Evolutionary conservation across 2,888 invertebrate genomes (phyloP), one percentile per base, ranked within the genome.

Genomic region (Apamea epomidion): DNA sequence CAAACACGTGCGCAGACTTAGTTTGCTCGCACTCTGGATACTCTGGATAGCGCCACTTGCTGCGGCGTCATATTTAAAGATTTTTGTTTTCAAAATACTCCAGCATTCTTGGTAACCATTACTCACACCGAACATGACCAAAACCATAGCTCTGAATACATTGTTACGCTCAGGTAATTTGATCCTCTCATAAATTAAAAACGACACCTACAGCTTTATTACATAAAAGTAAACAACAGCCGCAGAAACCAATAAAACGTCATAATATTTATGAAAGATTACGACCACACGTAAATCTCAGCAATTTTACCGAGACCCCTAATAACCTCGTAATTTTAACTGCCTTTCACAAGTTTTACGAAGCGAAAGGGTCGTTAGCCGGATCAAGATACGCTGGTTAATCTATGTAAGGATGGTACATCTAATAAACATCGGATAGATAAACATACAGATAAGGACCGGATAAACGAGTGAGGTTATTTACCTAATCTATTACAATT

Each of bases 381-480:
- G 82, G 81, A 51, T 78, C 89, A 85, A 70, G 67, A 75, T 88
- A 82, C 65, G 79, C 69, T 91, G 89, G 89, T 85, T 86, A 85
- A 85, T 88, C 87, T 89, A 82, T 82, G 74, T 88, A 89, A 91
- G 90, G 92, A 93, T 91, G 91, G 87, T 81, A 89, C 90, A 87
- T 90, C 90, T 87, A 92, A 92, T 92, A 92, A 92, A 92, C 91
- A 91, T 92, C 83, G 89, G 90, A 91, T 87, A 88, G 92, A 93
- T 92, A 92, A 92, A 92, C 90, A 90, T 89, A 90, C 89, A 90
- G 92, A 93, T 93, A 93, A 90, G 90, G 91, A 86, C 84, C 85
- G 90, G 91, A 92, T 92, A 93, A 90, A 90, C 87, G 82, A 90
- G 87, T 88, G 85, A 82, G 83, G 89, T 90, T 91, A 89, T 92